Conservation (phyloP, 2,888 invertebrate species). For the Heteromyza rotundicornis region DNA sequence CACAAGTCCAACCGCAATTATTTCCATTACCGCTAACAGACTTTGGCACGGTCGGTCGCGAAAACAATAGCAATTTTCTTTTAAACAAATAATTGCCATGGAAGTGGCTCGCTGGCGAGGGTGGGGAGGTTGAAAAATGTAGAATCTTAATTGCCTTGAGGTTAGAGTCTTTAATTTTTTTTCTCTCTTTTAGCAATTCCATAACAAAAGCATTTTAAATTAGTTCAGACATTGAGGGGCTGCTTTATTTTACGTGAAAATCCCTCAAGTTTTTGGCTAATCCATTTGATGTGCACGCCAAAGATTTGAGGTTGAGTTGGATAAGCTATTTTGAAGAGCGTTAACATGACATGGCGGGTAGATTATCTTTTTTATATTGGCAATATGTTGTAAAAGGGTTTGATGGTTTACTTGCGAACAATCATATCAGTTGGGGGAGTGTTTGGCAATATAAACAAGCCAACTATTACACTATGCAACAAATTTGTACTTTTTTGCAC, state of each 20-base stretch:
- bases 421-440: too few species aligned
- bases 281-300: background rate
- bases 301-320: background rate
- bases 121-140: background rate
- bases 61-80: constrained; percentile 30
- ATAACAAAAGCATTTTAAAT: background rate
- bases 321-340: background rate
- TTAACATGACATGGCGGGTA: background rate
- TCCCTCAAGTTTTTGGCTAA: constrained; percentile 3
- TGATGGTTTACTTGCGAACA: too few species aligned
- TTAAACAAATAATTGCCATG: constrained; percentile 24
- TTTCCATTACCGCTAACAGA: constrained; percentile 38
- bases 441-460: too few species aligned
- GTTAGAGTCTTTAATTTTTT: background rate
- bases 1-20: constrained; percentile 35
- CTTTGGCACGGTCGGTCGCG: constrained; percentile 23
- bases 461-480: too few species aligned
- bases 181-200: background rate
- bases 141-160: background rate
- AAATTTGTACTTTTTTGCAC: too few species aligned
- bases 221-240: background rate
- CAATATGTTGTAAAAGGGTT: too few species aligned
- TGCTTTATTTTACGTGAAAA: background rate
- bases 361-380: too few species aligned
- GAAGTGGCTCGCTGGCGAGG: too few species aligned